These are phyloP conservation scores for Novumbra hubbsi DNA, from an alignment of 2,797 vertebrate genomes.

Conservation along the genomic window DNA sequence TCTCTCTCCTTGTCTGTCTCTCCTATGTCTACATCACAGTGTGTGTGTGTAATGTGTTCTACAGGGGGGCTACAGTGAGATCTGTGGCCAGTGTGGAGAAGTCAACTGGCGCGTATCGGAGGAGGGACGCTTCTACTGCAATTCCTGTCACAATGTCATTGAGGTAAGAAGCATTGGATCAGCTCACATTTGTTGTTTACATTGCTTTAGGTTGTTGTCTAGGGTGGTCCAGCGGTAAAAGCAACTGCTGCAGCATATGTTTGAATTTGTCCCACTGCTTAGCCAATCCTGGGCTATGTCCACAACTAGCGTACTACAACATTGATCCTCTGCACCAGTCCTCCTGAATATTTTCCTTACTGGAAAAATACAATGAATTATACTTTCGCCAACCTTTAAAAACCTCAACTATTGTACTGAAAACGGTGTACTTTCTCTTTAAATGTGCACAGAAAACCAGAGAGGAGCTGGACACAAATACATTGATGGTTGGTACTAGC, in stretches of 20 bases:
- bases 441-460: conserved; percentile 73
- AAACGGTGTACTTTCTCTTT: background rate
- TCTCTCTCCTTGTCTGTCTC: too few species aligned
- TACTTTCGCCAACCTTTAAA: too few species aligned
- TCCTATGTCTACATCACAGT: background rate
- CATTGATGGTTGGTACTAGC: conserved; percentile 36
- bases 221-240: too few species aligned
- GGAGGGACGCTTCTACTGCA: conserved; percentile 87
- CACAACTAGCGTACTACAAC: background rate
- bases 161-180: conserved; percentile 80
- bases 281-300: background rate
- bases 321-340: background rate
- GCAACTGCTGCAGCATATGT: too few species aligned
- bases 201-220: background rate
- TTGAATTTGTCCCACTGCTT: background rate
- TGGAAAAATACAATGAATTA: too few species aligned
- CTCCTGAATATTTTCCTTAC: background rate
- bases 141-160: conserved; percentile 87
- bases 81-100: conserved; percentile 79
- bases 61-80: conserved; percentile 74
- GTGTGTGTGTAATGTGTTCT: background rate
- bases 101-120: conserved; percentile 89
- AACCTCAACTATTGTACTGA: too few species aligned
- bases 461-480: conserved; percentile 64
- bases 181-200: background rate